Percentiles rank a stretch among this genome's conserved stretches.
These are phyloP conservation scores for Calephelis perditalis DNA, from an alignment of 2,888 invertebrate genomes.

Conservation along the genomic window DNA sequence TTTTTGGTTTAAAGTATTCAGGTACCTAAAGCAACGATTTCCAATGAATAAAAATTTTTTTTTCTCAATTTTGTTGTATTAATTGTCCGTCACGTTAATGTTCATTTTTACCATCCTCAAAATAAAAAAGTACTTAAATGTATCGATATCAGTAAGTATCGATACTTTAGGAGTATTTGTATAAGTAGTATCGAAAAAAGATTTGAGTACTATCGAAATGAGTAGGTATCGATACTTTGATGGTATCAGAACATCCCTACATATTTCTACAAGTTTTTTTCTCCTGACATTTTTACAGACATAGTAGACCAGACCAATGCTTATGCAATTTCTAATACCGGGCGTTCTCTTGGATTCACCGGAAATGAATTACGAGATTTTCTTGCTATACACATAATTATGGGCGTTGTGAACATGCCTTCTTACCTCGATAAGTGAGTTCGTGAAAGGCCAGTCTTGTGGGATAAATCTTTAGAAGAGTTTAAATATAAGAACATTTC, in stretches of 20 bases:
- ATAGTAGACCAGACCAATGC: conserved; percentile 10
- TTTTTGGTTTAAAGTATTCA: conserved; percentile 26
- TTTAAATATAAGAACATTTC: too few relatives aligned
- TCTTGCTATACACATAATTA: neutral
- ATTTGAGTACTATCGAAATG: neutral
- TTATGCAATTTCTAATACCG: neutral
- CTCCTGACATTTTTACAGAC: conserved; percentile 18
- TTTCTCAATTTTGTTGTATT: conserved; percentile 18
- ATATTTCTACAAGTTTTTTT: conserved; percentile 20
- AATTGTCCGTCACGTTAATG: too few relatives aligned
- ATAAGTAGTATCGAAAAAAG: conserved; percentile 6
- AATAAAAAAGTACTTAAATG: conserved; percentile 15
- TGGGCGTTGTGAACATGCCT: neutral
- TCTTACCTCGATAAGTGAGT: neutral
- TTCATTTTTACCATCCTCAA: too few relatives aligned
- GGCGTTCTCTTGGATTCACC: neutral
- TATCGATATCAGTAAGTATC: conserved; percentile 26
- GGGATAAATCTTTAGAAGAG: too few relatives aligned
- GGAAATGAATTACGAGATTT: neutral
- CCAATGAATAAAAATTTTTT: conserved; percentile 23
- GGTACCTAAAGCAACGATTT: neutral
- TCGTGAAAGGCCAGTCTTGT: too few relatives aligned
- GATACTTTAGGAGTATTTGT: conserved; percentile 12
- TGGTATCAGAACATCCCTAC: conserved; percentile 1
- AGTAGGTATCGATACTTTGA: conserved; percentile 1